Base-by-base conservation (phyloP, 2,113 vertebrate species). In the Tonatia bakeri region DNA sequence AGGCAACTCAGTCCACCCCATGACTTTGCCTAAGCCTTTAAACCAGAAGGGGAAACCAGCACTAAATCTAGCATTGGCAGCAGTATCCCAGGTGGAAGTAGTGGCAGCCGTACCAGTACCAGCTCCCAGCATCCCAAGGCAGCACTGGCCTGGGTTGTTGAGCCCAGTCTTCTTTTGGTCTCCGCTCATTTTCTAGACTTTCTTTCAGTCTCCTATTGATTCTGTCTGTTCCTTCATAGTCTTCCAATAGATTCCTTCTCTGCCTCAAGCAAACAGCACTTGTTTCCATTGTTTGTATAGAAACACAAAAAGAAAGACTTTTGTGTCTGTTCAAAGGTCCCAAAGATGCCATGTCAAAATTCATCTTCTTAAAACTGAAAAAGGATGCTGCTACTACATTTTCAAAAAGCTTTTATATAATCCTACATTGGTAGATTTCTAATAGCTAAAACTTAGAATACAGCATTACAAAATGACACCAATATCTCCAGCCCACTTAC, bases 251-350 rank as follows among this genome's bases (percentile, higher is more conserved):
- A 43, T 36, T n/a, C 1, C 8, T 69, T 61, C 89, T 28, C 79
- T 87, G 14, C 33, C 80, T 95, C 70, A 89, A 43, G 65, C 77
- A 86, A 40, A 22, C 5, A 17, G 15, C 16, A 84, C 56, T 77
- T 56, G 26, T 91, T 91, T 89, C n/a, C 31, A 76, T 70, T 65
- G 20, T 81, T 88, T 95, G 22, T 33, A 67, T 24, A 20, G 8
- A 4, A 38, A 64, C 26, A 26, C 43, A 59, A 50, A 33, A 80
- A 43, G 11, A 65, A 90, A 54, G 33, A 9, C 3, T 59, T 83
- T 31, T 65, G 10, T 90, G 31, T 65, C 94, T 94, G 38, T 82
- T 15, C 67, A 81, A 91, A 90, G 22, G 33, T 76, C n/a, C 7
- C 28, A 83, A 17, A 61, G 33, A 75, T 82, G 43, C 2, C 0